Conservation (phyloP, 1,140 invertebrate genomes). For the Apis dorsata region DNA sequence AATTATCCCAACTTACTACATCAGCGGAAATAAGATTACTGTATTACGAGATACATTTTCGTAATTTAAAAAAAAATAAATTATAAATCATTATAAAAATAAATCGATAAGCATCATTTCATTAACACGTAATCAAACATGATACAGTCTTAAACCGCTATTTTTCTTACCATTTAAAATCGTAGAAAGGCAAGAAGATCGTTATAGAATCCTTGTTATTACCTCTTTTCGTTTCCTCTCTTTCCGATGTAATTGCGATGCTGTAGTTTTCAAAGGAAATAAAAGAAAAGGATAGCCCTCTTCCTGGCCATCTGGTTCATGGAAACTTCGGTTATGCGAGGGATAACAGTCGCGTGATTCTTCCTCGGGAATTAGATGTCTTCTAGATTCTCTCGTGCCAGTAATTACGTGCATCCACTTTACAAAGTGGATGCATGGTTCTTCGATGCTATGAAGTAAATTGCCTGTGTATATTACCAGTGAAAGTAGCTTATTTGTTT, state of each 20-base stretch:
- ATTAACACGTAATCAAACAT: too few relatives aligned
- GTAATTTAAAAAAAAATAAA: too few relatives aligned
- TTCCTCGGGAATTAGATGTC: conserved; percentile 32
- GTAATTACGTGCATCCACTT: conserved; percentile 55
- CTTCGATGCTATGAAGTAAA: conserved; percentile 33
- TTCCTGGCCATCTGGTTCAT: conserved; percentile 59
- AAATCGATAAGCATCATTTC: too few relatives aligned
- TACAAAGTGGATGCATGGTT: neutral
- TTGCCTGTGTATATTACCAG: neutral
- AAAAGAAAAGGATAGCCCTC: neutral
- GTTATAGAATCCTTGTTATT: too few relatives aligned
- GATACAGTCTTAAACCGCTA: too few relatives aligned
- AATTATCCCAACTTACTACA: neutral
- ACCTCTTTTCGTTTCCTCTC: neutral
- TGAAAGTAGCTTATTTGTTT: conserved; percentile 17
- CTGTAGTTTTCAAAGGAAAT: conserved; percentile 6
- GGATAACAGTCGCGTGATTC: conserved; percentile 65
- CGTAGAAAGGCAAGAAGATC: neutral
- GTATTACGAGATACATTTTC: neutral
- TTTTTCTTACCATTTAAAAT: neutral
- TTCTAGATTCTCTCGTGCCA: conserved; percentile 56
- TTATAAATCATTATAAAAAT: too few relatives aligned
- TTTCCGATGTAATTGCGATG: neutral
- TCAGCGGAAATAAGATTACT: neutral
- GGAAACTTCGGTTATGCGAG: conserved; percentile 48